Evolutionary conservation across 2,113 vertebrate species (phyloP).

Genomic region (Callionymus lyra): DNA sequence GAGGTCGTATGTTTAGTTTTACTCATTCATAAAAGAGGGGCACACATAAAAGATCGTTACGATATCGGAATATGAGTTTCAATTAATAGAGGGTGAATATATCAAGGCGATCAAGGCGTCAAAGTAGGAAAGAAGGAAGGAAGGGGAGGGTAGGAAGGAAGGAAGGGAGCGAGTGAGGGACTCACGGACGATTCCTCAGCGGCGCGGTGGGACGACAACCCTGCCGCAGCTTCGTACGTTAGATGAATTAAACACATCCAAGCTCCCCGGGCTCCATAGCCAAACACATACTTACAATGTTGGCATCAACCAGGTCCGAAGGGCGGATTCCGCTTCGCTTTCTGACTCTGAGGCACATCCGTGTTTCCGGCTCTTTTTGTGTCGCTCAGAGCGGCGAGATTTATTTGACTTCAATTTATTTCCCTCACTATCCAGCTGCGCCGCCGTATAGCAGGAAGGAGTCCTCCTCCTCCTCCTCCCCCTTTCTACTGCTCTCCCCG

Average conservation of each 20-base stretch:
- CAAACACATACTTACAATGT: conserved; percentile 65
- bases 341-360: conserved; percentile 74
- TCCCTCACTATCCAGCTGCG: conserved; percentile 16
- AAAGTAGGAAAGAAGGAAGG: conserved; percentile 1
- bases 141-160: conserved; percentile 1
- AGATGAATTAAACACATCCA: conserved; percentile 16
- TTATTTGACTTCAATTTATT: conserved; percentile 1
- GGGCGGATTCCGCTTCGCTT: conserved; percentile 66
- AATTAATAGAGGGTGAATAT: too few species aligned
- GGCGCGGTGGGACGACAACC: conserved; percentile 30
- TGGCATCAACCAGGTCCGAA: conserved; percentile 66
- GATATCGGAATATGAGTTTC: too few species aligned
- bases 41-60: too few species aligned
- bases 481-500: conserved; percentile 30
- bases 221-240: conserved; percentile 29
- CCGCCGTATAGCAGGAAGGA: conserved; percentile 23
- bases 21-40: too few species aligned
- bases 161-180: background rate
- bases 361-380: conserved; percentile 27
- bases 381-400: conserved; percentile 15
- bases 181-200: background rate
- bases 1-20: too few species aligned
- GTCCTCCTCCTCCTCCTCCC: conserved; percentile 31
- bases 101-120: too few species aligned
- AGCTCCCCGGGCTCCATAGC: conserved; percentile 2